A percentile compares a stretch with the other conserved stretches of the same genome.
Evolutionary conservation across 2,888 invertebrate species (phyloP).

Genomic region (Dione juno): DNA sequence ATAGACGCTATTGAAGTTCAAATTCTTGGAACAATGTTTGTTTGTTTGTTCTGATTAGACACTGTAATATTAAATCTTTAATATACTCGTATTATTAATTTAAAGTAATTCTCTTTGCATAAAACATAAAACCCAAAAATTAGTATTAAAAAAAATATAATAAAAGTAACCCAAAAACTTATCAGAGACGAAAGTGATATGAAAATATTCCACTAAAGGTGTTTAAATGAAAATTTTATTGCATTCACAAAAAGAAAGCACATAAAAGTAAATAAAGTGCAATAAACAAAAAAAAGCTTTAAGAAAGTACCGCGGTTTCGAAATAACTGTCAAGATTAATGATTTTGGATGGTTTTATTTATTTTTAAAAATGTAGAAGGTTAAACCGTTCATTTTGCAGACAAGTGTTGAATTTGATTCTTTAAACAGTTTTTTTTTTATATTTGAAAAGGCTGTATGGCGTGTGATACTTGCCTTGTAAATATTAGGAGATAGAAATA

Average conservation of each 20-base stretch:
- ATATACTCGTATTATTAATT: too few species aligned
- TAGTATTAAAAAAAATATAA: too few species aligned
- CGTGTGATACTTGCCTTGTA: not conserved
- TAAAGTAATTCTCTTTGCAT: too few species aligned
- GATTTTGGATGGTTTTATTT: conserved; percentile 9
- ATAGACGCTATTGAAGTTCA: too few species aligned
- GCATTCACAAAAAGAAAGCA: conserved; percentile 30
- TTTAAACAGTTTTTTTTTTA: not conserved
- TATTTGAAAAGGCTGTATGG: conserved; percentile 1
- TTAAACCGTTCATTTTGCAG: not conserved
- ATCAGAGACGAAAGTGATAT: not conserved
- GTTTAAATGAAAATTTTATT: not conserved
- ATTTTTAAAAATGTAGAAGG: conserved; percentile 3
- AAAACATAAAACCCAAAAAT: too few species aligned
- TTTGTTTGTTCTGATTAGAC: too few species aligned
- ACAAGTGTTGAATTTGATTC: not conserved
- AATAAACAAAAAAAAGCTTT: conserved; percentile 30
- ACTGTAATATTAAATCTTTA: too few species aligned
- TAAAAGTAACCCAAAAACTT: too few species aligned
- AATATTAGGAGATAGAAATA: not conserved
- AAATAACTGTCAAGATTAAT: conserved; percentile 30
- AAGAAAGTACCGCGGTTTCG: conserved; percentile 30
- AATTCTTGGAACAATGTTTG: too few species aligned
- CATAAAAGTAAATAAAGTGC: conserved; percentile 32
- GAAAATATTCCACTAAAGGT: not conserved